Conservation (phyloP, 2,888 invertebrate genomes). For the Trichacis sp. region DNA sequence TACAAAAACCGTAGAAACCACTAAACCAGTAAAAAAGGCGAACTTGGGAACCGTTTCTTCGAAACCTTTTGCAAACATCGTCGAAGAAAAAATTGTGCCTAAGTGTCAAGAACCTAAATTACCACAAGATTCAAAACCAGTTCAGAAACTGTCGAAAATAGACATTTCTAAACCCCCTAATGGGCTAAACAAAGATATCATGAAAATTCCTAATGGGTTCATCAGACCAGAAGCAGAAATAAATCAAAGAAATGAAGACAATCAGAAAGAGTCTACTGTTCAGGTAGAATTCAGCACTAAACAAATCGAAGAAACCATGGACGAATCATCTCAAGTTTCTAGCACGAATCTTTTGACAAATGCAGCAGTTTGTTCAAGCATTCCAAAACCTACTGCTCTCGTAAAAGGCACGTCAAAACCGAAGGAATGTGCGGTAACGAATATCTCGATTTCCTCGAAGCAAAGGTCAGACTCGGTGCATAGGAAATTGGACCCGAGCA, state of each 20-base stretch:
- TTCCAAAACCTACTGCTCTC: constrained; percentile 92
- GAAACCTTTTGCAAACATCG: constrained; percentile 38
- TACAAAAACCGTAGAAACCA: constrained; percentile 54
- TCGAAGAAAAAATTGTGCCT: constrained; percentile 46
- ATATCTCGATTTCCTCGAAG: constrained; percentile 71
- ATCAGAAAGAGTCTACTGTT: constrained; percentile 21
- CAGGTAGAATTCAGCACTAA: constrained; percentile 16
- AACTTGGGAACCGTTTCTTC: constrained; percentile 45
- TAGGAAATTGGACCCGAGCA: constrained; percentile 63
- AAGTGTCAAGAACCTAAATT: constrained; percentile 40
- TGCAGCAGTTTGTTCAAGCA: constrained; percentile 73
- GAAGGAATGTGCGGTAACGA: constrained; percentile 69
- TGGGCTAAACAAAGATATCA: constrained; percentile 57
- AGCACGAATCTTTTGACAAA: constrained; percentile 22
- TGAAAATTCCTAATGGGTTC: constrained; percentile 52
- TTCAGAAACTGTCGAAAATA: constrained; percentile 55
- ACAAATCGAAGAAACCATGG: constrained; percentile 20
- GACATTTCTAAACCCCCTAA: constrained; percentile 57
- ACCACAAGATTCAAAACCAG: too few relatives aligned
- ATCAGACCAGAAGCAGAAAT: constrained; percentile 49
- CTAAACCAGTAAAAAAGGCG: constrained; percentile 55
- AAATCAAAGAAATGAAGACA: constrained; percentile 54
- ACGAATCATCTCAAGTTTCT: background rate
- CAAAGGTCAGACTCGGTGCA: constrained; percentile 56
- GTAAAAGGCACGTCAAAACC: constrained; percentile 90